Percentiles rank a stretch among this genome's conserved stretches.
Conservation (phyloP, 64 coral and sea anemone genomes). For the Porites lutea region DNA sequence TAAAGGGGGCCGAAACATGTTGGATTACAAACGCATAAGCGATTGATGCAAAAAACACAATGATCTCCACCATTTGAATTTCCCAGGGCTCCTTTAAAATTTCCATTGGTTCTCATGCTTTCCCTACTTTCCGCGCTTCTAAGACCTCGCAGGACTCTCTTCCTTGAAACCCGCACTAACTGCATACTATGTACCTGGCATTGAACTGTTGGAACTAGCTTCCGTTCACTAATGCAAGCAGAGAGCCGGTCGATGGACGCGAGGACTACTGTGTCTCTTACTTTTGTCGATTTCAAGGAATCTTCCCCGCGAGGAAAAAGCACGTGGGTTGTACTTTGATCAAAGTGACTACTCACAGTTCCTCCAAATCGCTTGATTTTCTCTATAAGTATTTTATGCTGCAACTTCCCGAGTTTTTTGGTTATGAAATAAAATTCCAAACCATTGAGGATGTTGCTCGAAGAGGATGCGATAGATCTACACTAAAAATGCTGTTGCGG, state of each 20-base stretch:
- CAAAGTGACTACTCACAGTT: background rate
- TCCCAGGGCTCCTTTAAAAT: background rate
- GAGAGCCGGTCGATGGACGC: background rate
- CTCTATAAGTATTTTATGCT: slow-evolving; percentile 23
- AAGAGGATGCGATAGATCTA: background rate
- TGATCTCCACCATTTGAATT: background rate
- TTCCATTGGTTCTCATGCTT: background rate
- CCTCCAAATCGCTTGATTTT: slow-evolving; percentile 38
- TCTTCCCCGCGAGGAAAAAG: background rate
- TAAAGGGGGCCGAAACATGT: background rate
- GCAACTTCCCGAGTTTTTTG: slow-evolving; percentile 5
- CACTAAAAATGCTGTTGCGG: background rate
- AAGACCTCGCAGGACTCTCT: background rate
- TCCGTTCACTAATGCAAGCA: background rate
- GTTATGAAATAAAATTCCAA: slow-evolving; percentile 45
- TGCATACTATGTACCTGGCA: no score
- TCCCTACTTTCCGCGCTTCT: background rate
- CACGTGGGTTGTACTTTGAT: background rate
- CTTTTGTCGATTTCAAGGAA: no score
- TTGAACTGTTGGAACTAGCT: background rate
- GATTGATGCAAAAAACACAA: no score
- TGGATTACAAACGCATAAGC: background rate
- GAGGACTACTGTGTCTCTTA: no score
- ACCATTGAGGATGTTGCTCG: background rate
- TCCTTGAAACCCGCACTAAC: no score